phyloP scores from a whole-genome alignment of 2,113 vertebrate genomes.

The Syrrhaptes paradoxus region DNA sequence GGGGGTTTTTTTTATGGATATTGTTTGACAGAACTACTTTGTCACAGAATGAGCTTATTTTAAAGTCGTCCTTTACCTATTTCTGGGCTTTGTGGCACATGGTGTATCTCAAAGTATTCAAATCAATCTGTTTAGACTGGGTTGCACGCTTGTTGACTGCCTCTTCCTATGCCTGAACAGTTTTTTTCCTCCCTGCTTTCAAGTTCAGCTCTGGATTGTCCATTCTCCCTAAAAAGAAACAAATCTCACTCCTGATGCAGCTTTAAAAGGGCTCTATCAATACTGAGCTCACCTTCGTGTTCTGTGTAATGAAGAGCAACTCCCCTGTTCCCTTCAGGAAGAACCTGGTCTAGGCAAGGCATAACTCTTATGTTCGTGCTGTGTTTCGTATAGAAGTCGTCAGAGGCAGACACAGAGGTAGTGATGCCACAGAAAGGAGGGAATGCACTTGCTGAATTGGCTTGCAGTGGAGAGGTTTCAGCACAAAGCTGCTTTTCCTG shows the following conservation, averaged over 20 bases:
- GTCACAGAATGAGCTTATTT: not conserved
- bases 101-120: not conserved
- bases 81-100: not conserved
- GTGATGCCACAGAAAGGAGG: not conserved
- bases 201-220: not conserved
- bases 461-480: not conserved
- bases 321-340: not conserved
- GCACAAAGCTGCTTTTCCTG: not conserved
- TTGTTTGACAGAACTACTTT: not conserved
- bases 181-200: not conserved
- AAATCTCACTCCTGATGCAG: not conserved
- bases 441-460: not conserved
- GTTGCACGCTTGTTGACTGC: not conserved
- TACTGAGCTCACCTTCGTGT: not conserved
- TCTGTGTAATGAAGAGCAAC: not conserved
- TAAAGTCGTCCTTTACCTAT: not conserved
- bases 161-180: not conserved
- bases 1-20: not conserved
- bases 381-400: not conserved
- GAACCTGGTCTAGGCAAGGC: not conserved
- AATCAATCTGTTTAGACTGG: not conserved
- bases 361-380: not conserved
- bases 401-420: not conserved
- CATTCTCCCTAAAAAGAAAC: not conserved
- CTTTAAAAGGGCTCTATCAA: not conserved